A percentile compares a stretch with the other conserved stretches of the same genome.
Evolutionary conservation across 2,797 vertebrate genomes (phyloP).

Genomic region (Petrocephalus schoutedeni): DNA sequence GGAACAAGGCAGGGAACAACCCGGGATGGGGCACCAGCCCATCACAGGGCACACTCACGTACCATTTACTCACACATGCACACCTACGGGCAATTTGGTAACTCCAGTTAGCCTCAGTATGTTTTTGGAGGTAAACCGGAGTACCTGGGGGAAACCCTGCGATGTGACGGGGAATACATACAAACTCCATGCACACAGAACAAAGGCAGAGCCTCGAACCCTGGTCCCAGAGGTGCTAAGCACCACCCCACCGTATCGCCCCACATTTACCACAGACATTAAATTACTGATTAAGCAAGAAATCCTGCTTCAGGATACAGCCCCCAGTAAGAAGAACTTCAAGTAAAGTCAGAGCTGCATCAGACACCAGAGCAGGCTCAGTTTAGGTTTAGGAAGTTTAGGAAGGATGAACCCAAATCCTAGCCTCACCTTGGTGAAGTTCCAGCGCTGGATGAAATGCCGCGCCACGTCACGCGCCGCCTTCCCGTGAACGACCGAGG

Average conservation of each 20-base stretch:
- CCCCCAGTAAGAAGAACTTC: neutral
- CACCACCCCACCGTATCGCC: neutral
- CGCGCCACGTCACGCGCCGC: slow-evolving; percentile 85
- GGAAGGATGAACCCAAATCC: neutral
- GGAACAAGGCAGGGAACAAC: neutral
- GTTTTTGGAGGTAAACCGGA: neutral
- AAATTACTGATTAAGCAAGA: neutral
- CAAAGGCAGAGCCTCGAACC: neutral
- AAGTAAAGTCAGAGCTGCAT: neutral
- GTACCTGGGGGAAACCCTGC: neutral
- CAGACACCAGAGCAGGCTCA: neutral
- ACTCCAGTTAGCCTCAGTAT: neutral
- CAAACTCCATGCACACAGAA: neutral
- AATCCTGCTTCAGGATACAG: neutral
- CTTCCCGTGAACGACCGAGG: slow-evolving; percentile 82
- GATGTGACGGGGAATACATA: neutral
- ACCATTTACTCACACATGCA: neutral
- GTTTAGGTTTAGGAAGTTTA: neutral
- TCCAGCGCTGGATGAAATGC: slow-evolving; percentile 98
- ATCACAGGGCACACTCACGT: neutral
- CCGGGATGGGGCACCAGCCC: neutral
- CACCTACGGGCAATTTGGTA: neutral
- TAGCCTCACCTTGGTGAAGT: slow-evolving; percentile 84
- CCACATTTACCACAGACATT: neutral
- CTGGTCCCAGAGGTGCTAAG: neutral